Evolutionary conservation across 2,888 invertebrate genomes (phyloP), one percentile per base, ranked within the genome.

Genomic region (Clunio marinus): DNA sequence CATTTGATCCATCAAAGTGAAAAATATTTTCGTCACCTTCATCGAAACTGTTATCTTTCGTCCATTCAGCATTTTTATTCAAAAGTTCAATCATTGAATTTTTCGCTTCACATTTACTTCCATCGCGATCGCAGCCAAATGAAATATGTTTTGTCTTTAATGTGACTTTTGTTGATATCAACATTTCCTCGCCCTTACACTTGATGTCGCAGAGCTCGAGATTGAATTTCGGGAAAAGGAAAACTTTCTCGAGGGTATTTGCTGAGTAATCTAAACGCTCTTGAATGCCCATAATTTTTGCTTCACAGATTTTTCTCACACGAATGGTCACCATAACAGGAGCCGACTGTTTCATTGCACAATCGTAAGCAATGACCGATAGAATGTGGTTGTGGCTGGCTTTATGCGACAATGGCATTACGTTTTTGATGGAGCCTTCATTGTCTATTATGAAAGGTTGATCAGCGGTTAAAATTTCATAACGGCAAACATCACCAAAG

Each of bases 261-360:
- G 78, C 78, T 51, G 75, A 76, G 69, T 78, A 79, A 71, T 79
- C 79, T 60, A 79, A 78, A 35, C 78, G 75, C 63, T 78, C 78
- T 2, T 79, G 75, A 72, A 80, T 77, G 83, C 91, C 90, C 79
- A 87, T 85, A 85, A 91, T 89, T 10, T 88, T 89, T 1, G 88
- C 84, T 69, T 86, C 84, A 78, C 92, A 92, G 41, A 88, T 86
- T 72, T 89, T 84, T 75, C 88, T 87, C 72, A 96, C 93, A 79
- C 94, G 93, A 77, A 99, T 90, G 75, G 96, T 98, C 74, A 99
- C 95, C 88, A 96, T 91, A 62, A 95, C 93, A 0, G 96, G 95
- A 46, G 91, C 85, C 0, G 96, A 96, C 77, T 89, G 88, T 77
- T 92, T 89, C 91, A 95, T 95, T 58, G 96, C 97, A 79, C 98